Evolutionary conservation across 2,888 invertebrate genomes (phyloP).

Genomic region (Melanchra persicariae): DNA sequence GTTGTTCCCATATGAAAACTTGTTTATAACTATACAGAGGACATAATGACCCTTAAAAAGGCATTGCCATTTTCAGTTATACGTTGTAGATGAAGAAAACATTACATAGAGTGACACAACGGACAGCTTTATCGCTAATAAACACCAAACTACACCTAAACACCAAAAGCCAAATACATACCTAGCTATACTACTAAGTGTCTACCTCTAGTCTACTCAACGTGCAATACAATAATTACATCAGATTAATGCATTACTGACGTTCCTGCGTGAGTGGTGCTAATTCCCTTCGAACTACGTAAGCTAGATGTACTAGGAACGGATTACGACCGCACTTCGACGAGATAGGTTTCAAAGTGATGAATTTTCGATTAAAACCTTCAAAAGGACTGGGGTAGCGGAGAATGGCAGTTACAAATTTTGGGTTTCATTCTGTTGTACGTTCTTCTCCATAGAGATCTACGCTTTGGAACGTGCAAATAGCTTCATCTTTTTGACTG

Average conservation of each 20-base stretch:
- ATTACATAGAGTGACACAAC: neutral
- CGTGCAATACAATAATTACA: constrained; percentile 30
- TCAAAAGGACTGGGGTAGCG: neutral
- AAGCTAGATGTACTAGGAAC: constrained; percentile 14
- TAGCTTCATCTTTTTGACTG: no score
- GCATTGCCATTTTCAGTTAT: no score
- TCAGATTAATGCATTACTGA: constrained; percentile 38
- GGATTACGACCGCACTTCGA: constrained; percentile 15
- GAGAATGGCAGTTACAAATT: neutral
- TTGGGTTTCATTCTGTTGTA: neutral
- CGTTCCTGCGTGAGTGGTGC: constrained; percentile 22
- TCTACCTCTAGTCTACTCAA: constrained; percentile 1
- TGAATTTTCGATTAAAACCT: constrained; percentile 30
- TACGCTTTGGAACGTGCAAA: no score
- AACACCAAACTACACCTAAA: no score
- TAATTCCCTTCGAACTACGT: constrained; percentile 49
- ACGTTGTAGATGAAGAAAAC: no score
- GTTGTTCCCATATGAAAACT: no score
- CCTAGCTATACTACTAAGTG: neutral
- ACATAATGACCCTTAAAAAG: no score
- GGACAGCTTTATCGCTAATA: no score
- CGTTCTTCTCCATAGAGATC: no score
- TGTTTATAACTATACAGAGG: no score
- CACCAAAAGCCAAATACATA: neutral
- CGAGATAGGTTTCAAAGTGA: constrained; percentile 11